phyloP scores from a whole-genome alignment of 2,888 invertebrate species.

The Hirtodrosophila alboralis region DNA sequence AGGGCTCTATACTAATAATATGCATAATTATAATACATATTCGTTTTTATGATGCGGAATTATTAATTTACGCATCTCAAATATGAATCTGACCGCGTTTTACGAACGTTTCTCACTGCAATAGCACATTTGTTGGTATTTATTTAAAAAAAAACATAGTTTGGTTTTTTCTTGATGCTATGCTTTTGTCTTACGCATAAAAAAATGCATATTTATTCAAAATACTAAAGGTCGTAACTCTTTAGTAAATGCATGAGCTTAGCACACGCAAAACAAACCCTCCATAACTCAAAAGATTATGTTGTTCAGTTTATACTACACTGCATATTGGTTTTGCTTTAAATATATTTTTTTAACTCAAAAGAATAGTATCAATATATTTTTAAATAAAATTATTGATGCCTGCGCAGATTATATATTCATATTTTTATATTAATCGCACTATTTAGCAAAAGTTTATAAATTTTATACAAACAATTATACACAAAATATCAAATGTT shows the following conservation, averaged over 20 bases:
- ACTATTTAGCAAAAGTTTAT: too few species aligned
- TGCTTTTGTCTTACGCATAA: constrained; percentile 43
- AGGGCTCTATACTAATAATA: constrained; percentile 36
- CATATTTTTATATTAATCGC: too few species aligned
- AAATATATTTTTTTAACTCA: too few species aligned
- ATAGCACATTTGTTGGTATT: constrained; percentile 20
- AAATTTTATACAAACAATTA: too few species aligned
- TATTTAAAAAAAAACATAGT: constrained; percentile 11
- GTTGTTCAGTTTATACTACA: constrained; percentile 5
- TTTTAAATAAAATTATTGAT: too few species aligned
- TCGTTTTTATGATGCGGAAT: constrained; percentile 47
- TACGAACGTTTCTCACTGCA: constrained; percentile 41
- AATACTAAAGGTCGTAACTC: constrained; percentile 49
- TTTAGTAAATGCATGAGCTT: constrained; percentile 49
- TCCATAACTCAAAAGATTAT: constrained; percentile 19
- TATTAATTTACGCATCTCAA: constrained; percentile 65
- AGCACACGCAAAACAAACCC: too few species aligned
- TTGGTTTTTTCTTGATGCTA: constrained; percentile 27
- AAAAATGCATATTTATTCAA: constrained; percentile 53
- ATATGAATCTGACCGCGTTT: constrained; percentile 72
- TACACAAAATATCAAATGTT: too few species aligned
- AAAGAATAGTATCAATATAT: too few species aligned
- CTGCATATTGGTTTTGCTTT: constrained; percentile 8
- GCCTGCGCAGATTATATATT: too few species aligned
- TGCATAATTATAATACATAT: constrained; percentile 43